A percentile compares a stretch with the other conserved stretches of the same genome.
Conservation (phyloP, 2,797 vertebrate species). For the Chaetodon trifasciatus region DNA sequence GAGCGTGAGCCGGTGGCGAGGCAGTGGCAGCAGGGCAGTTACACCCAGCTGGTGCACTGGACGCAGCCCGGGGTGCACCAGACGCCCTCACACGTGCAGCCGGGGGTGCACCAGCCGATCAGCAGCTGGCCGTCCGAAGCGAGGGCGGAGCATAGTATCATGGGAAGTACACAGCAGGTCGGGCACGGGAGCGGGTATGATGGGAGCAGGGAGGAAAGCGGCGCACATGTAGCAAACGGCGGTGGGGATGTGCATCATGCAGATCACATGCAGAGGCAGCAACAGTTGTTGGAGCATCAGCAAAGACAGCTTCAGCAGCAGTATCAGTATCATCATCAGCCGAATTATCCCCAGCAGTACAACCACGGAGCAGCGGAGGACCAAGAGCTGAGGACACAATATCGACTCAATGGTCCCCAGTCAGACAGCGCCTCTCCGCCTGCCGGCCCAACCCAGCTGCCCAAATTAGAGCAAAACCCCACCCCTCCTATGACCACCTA, state of each 20-base stretch:
- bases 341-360: conserved; percentile 45
- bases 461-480: conserved; percentile 30
- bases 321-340: conserved; percentile 49
- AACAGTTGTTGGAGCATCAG: conserved; percentile 60
- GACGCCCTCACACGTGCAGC: conserved; percentile 43
- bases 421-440: conserved; percentile 64
- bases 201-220: conserved; percentile 61
- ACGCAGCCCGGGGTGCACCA: conserved; percentile 66
- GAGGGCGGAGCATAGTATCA: conserved; percentile 52
- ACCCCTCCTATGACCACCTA: conserved; percentile 33
- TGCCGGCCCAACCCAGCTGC: conserved; percentile 37
- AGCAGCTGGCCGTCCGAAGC: conserved; percentile 64
- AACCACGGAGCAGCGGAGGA: conserved; percentile 24
- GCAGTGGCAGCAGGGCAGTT: conserved; percentile 78
- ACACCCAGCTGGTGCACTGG: conserved; percentile 79
- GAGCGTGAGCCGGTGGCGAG: conserved; percentile 70
- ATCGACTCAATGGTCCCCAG: conserved; percentile 66
- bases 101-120: conserved; percentile 28
- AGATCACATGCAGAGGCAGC: conserved; percentile 63
- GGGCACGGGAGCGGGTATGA: conserved; percentile 71
- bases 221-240: conserved; percentile 24
- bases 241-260: conserved; percentile 40
- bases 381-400: conserved; percentile 63
- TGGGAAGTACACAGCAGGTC: conserved; percentile 46
- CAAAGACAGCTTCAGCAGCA: conserved; percentile 52